Base-by-base conservation (phyloP, 2,113 vertebrate species). In the Herpetotheres cachinnans region DNA sequence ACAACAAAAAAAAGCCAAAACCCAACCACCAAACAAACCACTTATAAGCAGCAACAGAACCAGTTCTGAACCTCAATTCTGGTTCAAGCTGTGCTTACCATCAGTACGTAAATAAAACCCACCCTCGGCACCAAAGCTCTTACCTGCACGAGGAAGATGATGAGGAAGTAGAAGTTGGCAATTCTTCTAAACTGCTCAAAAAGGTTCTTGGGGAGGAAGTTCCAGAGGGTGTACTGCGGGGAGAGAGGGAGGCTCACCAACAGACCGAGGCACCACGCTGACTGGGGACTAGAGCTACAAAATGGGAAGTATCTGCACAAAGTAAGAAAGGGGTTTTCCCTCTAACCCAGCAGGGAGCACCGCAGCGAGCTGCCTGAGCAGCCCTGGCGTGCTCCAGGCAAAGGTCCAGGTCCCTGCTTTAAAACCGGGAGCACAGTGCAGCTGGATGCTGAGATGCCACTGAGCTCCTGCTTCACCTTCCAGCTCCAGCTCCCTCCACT, bases 171-270 rank as follows among this genome's bases (percentile, higher is more conserved):
- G 98, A 99, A 99, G 98, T 99, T 99, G 94, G 99, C 99, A 95
- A 99, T 99, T 99, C 99, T 99, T 98, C 99, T 98, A 91, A 99
- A 99, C 98, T 99, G 99, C 95, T 99, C 99, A 95, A 99, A 99
- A 58, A 99, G 98, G 97, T 99, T 99, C 98, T 99, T 99, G 89
- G 99, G 99, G 97, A 99, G 98, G 97, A 99, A 99, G 98, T 99
- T 99, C 99, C 99, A 99, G 95, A 99, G 98, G 22, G 99, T 99
- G 97, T 99, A 99, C 99, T 99, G 97, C 4, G 49, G 83, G 76
- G 90, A 89, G 94, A 96, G 70, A 84, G 69, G 40, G 7, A n/a
- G 9, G 42, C 32, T 93, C 59, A 55, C 70, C 47, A 77, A 44
- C 74, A 66, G 29, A 52, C 16, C 72, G 44, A 15, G n/a, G 59